A percentile compares a stretch with the other conserved stretches of the same genome.
phyloP scores from a whole-genome alignment of 1,140 invertebrate genomes.

The Pemphigus obesinymphae region DNA sequence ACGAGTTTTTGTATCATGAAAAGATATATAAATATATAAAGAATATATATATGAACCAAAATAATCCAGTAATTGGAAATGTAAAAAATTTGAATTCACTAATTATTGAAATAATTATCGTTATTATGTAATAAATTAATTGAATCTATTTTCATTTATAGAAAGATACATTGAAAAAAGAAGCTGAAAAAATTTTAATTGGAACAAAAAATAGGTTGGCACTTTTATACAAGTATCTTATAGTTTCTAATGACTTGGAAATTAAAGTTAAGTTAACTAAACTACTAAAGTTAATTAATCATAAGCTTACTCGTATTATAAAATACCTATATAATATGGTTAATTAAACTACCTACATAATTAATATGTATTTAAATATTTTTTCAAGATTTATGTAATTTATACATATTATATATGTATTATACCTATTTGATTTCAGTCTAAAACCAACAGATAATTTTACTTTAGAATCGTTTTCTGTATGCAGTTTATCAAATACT shows the following conservation, averaged over 20 bases:
- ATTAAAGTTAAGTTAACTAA: not conserved
- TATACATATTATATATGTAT: not conserved
- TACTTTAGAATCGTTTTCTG: not conserved
- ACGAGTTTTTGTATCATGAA: not conserved
- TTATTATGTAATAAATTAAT: not conserved
- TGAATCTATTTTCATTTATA: not conserved
- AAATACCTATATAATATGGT: no score
- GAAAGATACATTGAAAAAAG: not conserved
- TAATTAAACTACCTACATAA: not conserved
- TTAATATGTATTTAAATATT: not conserved
- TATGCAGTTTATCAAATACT: not conserved
- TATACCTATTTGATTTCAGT: not conserved
- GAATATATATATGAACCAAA: not conserved
- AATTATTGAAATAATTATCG: not conserved
- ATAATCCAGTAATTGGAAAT: not conserved
- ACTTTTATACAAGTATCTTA: no score
- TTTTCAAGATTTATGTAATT: not conserved
- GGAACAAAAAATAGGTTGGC: not conserved
- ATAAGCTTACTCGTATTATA: not conserved
- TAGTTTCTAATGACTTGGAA: not conserved
- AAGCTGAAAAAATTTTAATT: not conserved
- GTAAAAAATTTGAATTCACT: no score
- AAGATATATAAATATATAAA: not conserved
- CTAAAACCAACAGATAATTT: not conserved
- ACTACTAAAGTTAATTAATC: no score